Evolutionary conservation across 2,888 invertebrate genomes (phyloP).

Genomic region (Drosophila atroscutellata): DNA sequence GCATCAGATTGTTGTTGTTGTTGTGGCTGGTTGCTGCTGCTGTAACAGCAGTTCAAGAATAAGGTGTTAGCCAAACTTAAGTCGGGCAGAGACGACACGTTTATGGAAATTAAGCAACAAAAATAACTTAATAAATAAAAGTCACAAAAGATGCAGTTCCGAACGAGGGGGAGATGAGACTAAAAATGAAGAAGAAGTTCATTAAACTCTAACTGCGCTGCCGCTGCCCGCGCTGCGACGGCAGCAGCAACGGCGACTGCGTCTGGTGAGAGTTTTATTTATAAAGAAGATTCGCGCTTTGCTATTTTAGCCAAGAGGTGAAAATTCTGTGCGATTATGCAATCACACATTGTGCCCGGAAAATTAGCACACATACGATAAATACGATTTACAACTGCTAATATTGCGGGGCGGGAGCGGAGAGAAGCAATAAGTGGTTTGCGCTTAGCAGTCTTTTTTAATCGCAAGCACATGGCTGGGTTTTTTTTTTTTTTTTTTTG

Average conservation of each 20-base stretch:
- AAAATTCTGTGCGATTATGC: slow-evolving; percentile 58
- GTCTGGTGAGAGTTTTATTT: slow-evolving; percentile 55
- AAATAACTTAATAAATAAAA: slow-evolving; percentile 19
- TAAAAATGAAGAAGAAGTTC: slow-evolving; percentile 33
- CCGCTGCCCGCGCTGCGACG: slow-evolving; percentile 16
- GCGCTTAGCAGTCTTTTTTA: slow-evolving; percentile 53
- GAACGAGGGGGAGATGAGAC: background rate
- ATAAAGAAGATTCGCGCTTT: slow-evolving; percentile 59
- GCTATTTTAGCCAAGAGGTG: slow-evolving; percentile 65
- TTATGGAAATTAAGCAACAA: slow-evolving; percentile 52
- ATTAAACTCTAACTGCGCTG: slow-evolving; percentile 45
- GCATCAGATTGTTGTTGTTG: slow-evolving; percentile 12
- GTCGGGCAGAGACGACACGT: slow-evolving; percentile 19
- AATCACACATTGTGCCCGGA: slow-evolving; percentile 46
- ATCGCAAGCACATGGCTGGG: slow-evolving; percentile 73
- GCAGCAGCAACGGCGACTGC: slow-evolving; percentile 24
- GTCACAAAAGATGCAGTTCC: slow-evolving; percentile 23
- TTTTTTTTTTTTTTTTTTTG: slow-evolving; percentile 49
- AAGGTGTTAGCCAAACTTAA: slow-evolving; percentile 51
- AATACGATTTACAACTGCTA: slow-evolving; percentile 20
- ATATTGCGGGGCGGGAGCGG: background rate
- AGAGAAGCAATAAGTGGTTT: slow-evolving; percentile 14
- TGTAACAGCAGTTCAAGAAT: slow-evolving; percentile 65
- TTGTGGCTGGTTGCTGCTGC: slow-evolving; percentile 22
- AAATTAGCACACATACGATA: slow-evolving; percentile 49